Evolutionary conservation across 1,140 invertebrate species (phyloP).

Genomic region (Gonatopus flavifemur): DNA sequence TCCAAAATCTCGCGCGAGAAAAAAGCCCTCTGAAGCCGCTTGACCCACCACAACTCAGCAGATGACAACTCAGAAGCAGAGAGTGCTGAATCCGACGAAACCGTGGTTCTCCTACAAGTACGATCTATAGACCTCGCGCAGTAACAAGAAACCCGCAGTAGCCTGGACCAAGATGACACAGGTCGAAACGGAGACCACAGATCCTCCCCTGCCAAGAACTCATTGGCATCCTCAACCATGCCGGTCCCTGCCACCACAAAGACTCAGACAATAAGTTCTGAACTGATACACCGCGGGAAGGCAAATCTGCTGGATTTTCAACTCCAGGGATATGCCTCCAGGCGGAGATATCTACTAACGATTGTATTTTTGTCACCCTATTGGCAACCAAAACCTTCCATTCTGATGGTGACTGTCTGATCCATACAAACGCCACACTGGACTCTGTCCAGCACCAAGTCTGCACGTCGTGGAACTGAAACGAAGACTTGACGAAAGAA

Average conservation of each 20-base stretch:
- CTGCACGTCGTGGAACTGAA: too few relatives aligned
- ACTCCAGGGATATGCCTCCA: too few relatives aligned
- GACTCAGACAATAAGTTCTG: background rate
- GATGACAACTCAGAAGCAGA: background rate
- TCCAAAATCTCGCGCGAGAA: background rate
- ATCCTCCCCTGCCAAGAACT: background rate
- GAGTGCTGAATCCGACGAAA: background rate
- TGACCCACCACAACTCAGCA: background rate
- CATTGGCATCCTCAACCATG: too few relatives aligned
- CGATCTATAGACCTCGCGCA: background rate
- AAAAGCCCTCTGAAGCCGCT: background rate
- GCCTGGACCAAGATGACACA: too few relatives aligned
- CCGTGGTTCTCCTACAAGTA: too few relatives aligned
- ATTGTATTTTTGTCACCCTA: constrained; percentile 39
- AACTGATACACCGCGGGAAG: background rate
- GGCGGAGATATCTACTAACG: constrained; percentile 19
- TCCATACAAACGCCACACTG: constrained; percentile 42
- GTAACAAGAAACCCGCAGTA: background rate
- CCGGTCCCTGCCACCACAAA: background rate
- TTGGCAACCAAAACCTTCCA: constrained; percentile 48
- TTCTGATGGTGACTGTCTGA: constrained; percentile 23
- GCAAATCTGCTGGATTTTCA: too few relatives aligned
- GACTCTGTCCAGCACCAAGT: constrained; percentile 26
- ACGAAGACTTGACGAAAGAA: background rate
- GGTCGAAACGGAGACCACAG: too few relatives aligned